These are phyloP conservation scores for Rhamphomyia laevipes DNA, from an alignment of 2,888 invertebrate genomes.

Conservation along the genomic window DNA sequence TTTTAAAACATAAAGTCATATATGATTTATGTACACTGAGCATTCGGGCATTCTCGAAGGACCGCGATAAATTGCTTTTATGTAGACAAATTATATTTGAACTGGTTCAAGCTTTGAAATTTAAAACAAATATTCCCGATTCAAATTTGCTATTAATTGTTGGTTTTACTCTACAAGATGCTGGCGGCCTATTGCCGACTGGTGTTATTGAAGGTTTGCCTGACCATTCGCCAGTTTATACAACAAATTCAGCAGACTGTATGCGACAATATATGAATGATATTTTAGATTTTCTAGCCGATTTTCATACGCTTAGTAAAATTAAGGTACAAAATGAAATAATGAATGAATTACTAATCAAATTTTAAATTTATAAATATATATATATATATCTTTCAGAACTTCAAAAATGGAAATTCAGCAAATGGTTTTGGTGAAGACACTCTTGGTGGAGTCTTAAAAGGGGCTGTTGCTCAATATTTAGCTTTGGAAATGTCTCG, in stretches of 20 bases:
- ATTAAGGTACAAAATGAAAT: constrained; percentile 60
- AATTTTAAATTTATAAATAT: neutral
- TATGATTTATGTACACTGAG: constrained; percentile 84
- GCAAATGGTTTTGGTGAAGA: constrained; percentile 79
- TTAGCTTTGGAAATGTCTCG: constrained; percentile 88
- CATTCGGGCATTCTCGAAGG: constrained; percentile 78
- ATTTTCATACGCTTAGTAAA: constrained; percentile 92
- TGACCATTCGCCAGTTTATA: constrained; percentile 38
- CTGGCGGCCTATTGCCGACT: constrained; percentile 77
- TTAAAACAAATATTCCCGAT: constrained; percentile 89
- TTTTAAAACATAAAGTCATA: constrained; percentile 64
- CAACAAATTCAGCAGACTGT: constrained; percentile 87
- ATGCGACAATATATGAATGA: constrained; percentile 86
- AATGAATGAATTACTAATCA: too few species aligned
- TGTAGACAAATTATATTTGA: constrained; percentile 89
- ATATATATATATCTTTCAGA: too few species aligned
- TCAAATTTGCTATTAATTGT: constrained; percentile 86
- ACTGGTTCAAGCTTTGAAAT: constrained; percentile 87
- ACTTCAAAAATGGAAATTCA: constrained; percentile 19
- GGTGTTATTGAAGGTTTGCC: constrained; percentile 53
- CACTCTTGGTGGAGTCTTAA: constrained; percentile 89
- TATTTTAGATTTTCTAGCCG: constrained; percentile 87
- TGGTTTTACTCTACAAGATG: constrained; percentile 78
- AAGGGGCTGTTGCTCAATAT: constrained; percentile 89
- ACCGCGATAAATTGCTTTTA: constrained; percentile 86